Percentiles rank a stretch among this genome's conserved stretches.
phyloP scores from a whole-genome alignment of 2,113 vertebrate species.

The Festucalex cinctus region DNA sequence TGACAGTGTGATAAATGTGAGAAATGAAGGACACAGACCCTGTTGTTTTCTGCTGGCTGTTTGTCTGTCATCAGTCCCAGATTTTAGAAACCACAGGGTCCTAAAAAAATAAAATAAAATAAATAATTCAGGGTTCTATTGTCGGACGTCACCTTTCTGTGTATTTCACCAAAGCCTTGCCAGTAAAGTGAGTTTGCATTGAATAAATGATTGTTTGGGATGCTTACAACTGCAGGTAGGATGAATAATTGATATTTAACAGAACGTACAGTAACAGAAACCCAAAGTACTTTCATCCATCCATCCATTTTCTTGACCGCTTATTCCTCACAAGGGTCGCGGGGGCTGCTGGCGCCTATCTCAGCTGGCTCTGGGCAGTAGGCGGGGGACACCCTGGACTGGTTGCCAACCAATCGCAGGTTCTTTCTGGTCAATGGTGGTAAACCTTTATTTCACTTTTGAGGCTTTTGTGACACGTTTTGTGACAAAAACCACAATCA shows the following conservation, averaged over 20 bases:
- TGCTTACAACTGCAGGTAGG: constrained; percentile 2
- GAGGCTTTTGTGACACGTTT: constrained; percentile 54
- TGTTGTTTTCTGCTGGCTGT: constrained; percentile 71
- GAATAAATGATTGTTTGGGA: constrained; percentile 10
- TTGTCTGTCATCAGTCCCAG: constrained; percentile 81
- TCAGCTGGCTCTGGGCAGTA: too few species aligned
- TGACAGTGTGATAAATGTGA: constrained; percentile 73
- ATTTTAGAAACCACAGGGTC: constrained; percentile 83
- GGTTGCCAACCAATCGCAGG: too few species aligned
- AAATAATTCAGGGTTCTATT: constrained; percentile 73
- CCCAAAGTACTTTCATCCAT: neutral
- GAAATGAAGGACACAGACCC: constrained; percentile 76
- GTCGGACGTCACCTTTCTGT: constrained; percentile 50
- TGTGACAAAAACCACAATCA: constrained; percentile 46
- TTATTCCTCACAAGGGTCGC: too few species aligned
- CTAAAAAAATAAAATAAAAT: constrained; percentile 71
- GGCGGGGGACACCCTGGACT: too few species aligned
- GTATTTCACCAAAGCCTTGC: constrained; percentile 56
- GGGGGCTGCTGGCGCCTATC: too few species aligned
- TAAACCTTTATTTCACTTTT: constrained; percentile 41
- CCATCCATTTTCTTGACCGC: too few species aligned
- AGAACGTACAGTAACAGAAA: neutral
- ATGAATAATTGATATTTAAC: neutral
- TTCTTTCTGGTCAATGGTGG: neutral
- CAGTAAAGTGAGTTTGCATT: constrained; percentile 55